Evolutionary conservation across 2,797 vertebrate species (phyloP).

Genomic region (Myripristis jacobus): DNA sequence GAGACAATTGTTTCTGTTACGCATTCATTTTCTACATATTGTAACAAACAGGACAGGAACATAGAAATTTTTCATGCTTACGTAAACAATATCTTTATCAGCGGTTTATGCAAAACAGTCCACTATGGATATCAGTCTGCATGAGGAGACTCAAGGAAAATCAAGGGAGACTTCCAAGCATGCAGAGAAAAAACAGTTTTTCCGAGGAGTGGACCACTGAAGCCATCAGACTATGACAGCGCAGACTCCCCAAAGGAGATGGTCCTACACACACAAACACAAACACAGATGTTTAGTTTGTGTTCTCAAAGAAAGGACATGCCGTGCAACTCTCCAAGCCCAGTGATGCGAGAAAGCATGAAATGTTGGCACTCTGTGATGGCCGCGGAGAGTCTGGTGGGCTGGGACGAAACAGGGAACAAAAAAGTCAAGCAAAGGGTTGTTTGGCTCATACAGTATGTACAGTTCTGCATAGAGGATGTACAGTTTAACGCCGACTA

Average conservation of each 20-base stretch:
- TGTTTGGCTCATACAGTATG: background rate
- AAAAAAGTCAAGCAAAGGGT: constrained; percentile 15
- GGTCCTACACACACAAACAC: constrained; percentile 11
- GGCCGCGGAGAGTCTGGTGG: constrained; percentile 19
- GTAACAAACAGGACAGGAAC: no score
- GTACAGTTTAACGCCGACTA: background rate
- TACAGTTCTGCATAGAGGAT: background rate
- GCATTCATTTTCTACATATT: constrained; percentile 6
- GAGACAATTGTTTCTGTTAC: background rate
- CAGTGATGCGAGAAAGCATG: constrained; percentile 46
- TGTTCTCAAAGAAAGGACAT: constrained; percentile 38
- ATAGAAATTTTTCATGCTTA: no score
- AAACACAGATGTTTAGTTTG: constrained; percentile 50
- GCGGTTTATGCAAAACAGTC: constrained; percentile 3
- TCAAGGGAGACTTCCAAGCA: constrained; percentile 5
- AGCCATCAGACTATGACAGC: constrained; percentile 21
- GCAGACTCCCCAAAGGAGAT: background rate
- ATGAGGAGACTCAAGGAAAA: background rate
- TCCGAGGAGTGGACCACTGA: constrained; percentile 9
- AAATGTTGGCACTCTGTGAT: constrained; percentile 47
- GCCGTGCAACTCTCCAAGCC: constrained; percentile 46
- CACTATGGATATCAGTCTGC: constrained; percentile 2
- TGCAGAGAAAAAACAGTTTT: constrained; percentile 6
- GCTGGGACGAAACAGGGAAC: constrained; percentile 18
- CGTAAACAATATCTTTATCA: background rate